Conservation (phyloP, 2,113 vertebrate species). For the Centropus unirufus region DNA sequence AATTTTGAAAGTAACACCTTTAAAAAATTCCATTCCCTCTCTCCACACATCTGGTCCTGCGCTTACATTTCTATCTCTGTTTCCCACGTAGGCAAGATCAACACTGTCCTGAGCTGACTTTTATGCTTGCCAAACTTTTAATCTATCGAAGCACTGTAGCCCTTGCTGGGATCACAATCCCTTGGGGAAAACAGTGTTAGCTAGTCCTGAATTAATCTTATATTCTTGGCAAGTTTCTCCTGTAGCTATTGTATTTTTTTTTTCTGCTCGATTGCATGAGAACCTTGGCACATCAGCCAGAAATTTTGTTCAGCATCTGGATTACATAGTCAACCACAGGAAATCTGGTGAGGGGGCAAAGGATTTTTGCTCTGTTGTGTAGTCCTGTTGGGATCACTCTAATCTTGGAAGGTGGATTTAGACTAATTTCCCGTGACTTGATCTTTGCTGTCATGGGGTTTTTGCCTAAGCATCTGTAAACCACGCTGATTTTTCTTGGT, state of each 20-base stretch:
- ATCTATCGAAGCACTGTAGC: background rate
- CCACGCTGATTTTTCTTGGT: background rate
- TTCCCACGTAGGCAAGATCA: background rate
- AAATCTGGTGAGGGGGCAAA: conserved; percentile 13
- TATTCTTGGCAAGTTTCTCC: background rate
- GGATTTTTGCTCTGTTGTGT: background rate
- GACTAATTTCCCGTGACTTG: background rate
- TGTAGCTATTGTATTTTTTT: background rate
- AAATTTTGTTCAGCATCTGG: background rate
- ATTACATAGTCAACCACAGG: background rate
- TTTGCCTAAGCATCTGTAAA: background rate
- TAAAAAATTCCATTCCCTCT: background rate
- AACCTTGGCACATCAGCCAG: background rate
- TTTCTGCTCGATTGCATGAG: background rate
- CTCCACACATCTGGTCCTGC: background rate
- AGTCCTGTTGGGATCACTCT: background rate
- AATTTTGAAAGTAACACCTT: background rate
- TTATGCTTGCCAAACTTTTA: background rate
- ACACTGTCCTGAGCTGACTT: background rate
- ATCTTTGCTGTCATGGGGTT: background rate
- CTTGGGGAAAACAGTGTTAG: background rate
- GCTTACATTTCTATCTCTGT: background rate
- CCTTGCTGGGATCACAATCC: background rate
- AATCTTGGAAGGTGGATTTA: background rate
- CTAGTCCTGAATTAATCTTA: background rate